Conservation (phyloP, 2,113 vertebrate genomes). For the Cryptotis parvus region DNA sequence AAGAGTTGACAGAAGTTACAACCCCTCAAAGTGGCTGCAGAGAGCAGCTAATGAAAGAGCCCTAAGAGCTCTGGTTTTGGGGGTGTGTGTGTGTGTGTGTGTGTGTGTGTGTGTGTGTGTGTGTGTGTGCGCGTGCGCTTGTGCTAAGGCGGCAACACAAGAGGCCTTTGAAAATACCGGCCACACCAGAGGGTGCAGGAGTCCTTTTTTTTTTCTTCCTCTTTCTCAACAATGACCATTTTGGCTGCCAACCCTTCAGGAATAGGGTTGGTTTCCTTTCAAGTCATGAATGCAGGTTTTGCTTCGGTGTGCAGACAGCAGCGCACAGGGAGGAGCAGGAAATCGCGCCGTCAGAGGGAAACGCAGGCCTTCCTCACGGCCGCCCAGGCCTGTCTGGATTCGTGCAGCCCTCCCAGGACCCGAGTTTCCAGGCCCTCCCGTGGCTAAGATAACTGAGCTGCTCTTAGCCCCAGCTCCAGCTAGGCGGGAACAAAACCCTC, state of each 20-base stretch:
- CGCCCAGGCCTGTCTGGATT: conserved; percentile 87
- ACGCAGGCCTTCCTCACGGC: conserved; percentile 88
- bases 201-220: conserved; percentile 9
- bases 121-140: too few relatives aligned
- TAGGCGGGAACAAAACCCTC: conserved; percentile 88
- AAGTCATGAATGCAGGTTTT: conserved; percentile 90
- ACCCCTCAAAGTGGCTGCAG: conserved; percentile 74
- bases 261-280: conserved; percentile 89
- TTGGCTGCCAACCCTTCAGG: conserved; percentile 87
- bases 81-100: too few relatives aligned
- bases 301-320: conserved; percentile 87
- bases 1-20: conserved; percentile 74
- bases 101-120: too few relatives aligned
- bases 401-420: conserved; percentile 88
- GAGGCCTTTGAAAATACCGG: conserved; percentile 75
- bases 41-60: conserved; percentile 59
- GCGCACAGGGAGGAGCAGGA: conserved; percentile 88
- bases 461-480: conserved; percentile 85
- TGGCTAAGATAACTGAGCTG: conserved; percentile 90
- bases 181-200: too few relatives aligned
- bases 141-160: conserved; percentile 46
- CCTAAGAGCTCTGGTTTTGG: conserved; percentile 11
- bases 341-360: conserved; percentile 90
- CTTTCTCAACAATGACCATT: conserved; percentile 88
- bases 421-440: conserved; percentile 88